Conservation (phyloP, 2,797 vertebrate species). For the Lepus oiostolus region DNA sequence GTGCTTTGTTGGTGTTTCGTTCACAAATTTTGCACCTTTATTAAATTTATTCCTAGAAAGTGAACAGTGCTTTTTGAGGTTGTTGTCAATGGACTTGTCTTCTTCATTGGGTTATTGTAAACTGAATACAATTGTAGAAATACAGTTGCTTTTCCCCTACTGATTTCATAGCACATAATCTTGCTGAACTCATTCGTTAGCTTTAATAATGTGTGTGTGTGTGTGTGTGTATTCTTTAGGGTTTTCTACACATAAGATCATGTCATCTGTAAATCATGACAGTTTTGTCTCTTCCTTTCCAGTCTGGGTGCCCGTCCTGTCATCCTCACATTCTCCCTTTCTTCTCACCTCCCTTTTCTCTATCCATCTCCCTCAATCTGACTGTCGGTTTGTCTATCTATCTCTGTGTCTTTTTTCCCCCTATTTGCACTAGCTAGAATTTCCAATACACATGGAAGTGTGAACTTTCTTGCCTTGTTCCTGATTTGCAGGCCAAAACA, state of each 20-base stretch:
- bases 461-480: neutral
- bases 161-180: neutral
- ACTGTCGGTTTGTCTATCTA: too few species aligned
- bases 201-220: neutral
- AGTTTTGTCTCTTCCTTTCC: neutral
- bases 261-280: neutral
- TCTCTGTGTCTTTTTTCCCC: neutral
- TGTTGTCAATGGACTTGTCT: neutral
- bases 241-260: neutral
- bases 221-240: neutral
- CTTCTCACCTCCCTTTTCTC: neutral
- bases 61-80: neutral
- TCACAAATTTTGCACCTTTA: neutral
- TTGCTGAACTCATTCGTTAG: neutral
- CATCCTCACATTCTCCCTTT: neutral
- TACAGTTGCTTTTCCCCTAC: neutral
- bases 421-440: neutral
- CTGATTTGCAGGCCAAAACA: neutral
- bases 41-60: neutral
- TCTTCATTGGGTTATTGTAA: neutral
- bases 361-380: neutral
- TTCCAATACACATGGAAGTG: neutral
- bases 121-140: neutral
- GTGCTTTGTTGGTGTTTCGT: neutral
- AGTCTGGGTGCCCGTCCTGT: neutral